Evolutionary conservation across 2,113 vertebrate species (phyloP).

Genomic region (Natator depressus): DNA sequence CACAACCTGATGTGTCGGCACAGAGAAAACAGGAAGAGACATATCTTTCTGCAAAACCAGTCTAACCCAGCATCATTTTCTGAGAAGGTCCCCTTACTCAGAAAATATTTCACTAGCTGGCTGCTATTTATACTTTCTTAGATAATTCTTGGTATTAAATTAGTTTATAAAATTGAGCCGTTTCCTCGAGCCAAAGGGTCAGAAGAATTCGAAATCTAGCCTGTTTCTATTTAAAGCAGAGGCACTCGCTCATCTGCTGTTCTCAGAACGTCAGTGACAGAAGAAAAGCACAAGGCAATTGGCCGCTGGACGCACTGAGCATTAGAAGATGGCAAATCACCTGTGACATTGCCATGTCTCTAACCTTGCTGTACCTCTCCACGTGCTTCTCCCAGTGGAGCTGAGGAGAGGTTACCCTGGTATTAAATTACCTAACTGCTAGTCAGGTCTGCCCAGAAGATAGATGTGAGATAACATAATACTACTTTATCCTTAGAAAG

Average conservation of each 20-base stretch:
- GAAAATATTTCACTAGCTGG: not conserved
- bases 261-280: slow-evolving; percentile 9
- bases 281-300: slow-evolving; percentile 26
- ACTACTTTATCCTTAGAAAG: not conserved
- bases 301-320: not conserved
- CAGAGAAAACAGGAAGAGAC: slow-evolving; percentile 50
- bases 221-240: slow-evolving; percentile 50
- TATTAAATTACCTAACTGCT: not conserved
- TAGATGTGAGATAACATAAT: not conserved
- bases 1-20: slow-evolving; percentile 9
- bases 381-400: not conserved
- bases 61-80: slow-evolving; percentile 30
- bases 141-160: slow-evolving; percentile 23
- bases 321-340: not conserved
- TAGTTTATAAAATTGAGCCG: slow-evolving; percentile 26
- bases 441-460: not conserved
- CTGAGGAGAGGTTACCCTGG: not conserved
- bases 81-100: not conserved
- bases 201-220: slow-evolving; percentile 25
- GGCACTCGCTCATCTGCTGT: not conserved
- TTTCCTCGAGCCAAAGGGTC: slow-evolving; percentile 41
- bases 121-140: slow-evolving; percentile 22
- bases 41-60: slow-evolving; percentile 38
- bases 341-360: not conserved
- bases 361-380: not conserved